Evolutionary conservation across 2,113 vertebrate genomes (phyloP), one percentile per base, ranked within the genome.

Genomic region (Lonchura striata): DNA sequence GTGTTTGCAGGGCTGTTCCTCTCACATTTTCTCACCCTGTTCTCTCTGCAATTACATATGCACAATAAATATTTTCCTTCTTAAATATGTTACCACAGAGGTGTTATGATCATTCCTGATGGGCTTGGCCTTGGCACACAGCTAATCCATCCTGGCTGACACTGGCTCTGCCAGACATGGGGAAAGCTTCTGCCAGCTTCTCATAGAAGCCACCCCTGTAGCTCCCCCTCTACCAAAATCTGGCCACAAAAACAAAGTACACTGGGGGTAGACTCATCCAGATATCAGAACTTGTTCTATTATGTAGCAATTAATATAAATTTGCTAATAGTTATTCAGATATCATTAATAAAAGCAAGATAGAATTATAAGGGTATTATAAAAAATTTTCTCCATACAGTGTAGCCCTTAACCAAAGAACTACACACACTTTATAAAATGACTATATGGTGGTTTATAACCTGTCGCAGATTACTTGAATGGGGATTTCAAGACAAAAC

Each of bases 401-500:
- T 16, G 21, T 70, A 86, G 19, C 23, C 30, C 24, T 74, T 46
- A 82, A n/a, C 10, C 24, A 47, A 66, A 74, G 52, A 53, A 65
- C 23, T 35, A 52, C 31, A 46, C 35, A 28, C 5, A 28, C 27
- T 78, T 82, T 39, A 49, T 74, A 46, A 30, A 92, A 83, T 68
- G 25, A 90, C 74, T 49, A 21, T 6, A 2, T 30, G 37, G 49
- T 49, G 17, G 74, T 87, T 90, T 47, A 53, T 68, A 81, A 68
- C 39, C 31, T 72, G 57, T 24, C 39, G 44, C 8, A 18, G 59
- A 23, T 76, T 19, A 75, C 37, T 39, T 63, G 39, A 83, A 66
- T 44, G 37, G 47, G 31, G 44, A 71, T 72, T 90, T 84, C 63
- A 81, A 76, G 79, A 76, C 41, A 76, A 86, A 92, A 60, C 10